phyloP scores from a whole-genome alignment of 2,888 invertebrate genomes.

The Ashinkailepas kermadecensis region DNA sequence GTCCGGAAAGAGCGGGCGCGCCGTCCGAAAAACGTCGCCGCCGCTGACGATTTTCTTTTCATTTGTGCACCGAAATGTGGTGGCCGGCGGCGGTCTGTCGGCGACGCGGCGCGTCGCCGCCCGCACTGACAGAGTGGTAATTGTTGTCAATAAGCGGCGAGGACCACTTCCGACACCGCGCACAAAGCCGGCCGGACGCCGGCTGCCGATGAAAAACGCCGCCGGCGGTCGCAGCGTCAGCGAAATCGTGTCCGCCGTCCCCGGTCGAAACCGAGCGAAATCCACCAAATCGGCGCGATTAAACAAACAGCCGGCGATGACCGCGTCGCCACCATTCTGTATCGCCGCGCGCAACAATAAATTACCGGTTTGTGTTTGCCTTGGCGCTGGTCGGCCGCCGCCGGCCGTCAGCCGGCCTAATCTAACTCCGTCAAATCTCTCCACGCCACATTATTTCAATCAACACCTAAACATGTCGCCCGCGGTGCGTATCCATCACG shows the following conservation, averaged over 20 bases:
- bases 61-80: background rate
- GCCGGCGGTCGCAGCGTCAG: background rate
- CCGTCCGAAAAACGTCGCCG: background rate
- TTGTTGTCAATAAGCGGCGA: constrained; percentile 17
- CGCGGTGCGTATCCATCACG: background rate
- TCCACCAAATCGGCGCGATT: background rate
- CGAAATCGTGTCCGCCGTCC: background rate
- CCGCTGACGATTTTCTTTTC: constrained; percentile 8
- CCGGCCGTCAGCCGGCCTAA: background rate
- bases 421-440: background rate
- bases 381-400: background rate
- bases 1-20: background rate
- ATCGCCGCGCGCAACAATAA: background rate
- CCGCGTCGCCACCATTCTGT: background rate
- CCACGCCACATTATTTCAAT: constrained; percentile 16
- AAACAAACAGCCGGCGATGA: background rate
- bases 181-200: background rate
- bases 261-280: background rate
- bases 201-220: background rate
- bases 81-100: background rate
- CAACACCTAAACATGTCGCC: constrained; percentile 16
- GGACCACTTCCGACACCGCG: background rate
- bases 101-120: background rate
- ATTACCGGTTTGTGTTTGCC: background rate
- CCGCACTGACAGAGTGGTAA: background rate